Base-by-base conservation (phyloP, 2,797 vertebrate species). In the Acrocephalus scirpaceus region DNA sequence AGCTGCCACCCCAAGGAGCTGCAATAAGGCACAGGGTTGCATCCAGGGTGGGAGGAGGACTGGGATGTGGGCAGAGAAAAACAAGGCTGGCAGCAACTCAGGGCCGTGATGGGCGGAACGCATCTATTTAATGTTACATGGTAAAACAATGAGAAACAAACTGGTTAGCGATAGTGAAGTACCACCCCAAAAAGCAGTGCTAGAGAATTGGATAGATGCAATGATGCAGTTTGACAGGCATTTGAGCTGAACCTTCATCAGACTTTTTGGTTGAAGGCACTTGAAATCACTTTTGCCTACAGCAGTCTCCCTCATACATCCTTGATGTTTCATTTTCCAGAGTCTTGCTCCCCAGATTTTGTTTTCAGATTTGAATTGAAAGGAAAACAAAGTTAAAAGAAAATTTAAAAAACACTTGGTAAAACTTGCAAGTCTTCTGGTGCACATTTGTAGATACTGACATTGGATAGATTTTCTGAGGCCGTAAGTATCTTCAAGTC, bases 91-190 rank as follows among this genome's bases (percentile, higher is more conserved):
- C 0, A 0, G 11, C 34, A 9, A 13, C 9, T 57, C 29, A 62
- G 42, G 8, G 25, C 5, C 11, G 0, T 34, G 13, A 30, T 2
- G 4, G 21, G 11, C 4, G 4, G 8, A 73, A n/a, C 0, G 1
- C 7, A 7, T 17, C 8, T 2, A 19, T 56, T 74, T 72, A 34
- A 13, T 54, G 4, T 64, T 20, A 53, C 10, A 4, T 16, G 5
- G 19, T 30, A 61, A 78, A 72, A 75, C 54, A 10, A 27, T 15
- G 7, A 61, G 10, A 65, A 80, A 86, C 7, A 67, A 79, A 18
- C 4, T 27, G 6, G 8, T 71, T 42, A 61, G 9, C 5, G 1
- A 51, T 56, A 38, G 9, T 38, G 23, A 80, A 80, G 80, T 23
- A 54, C 8, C 21, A 72, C 9, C 11, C 34, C 34, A 58, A 61